phyloP scores from a whole-genome alignment of 1,140 invertebrate species.

The Drosophila persimilis region DNA sequence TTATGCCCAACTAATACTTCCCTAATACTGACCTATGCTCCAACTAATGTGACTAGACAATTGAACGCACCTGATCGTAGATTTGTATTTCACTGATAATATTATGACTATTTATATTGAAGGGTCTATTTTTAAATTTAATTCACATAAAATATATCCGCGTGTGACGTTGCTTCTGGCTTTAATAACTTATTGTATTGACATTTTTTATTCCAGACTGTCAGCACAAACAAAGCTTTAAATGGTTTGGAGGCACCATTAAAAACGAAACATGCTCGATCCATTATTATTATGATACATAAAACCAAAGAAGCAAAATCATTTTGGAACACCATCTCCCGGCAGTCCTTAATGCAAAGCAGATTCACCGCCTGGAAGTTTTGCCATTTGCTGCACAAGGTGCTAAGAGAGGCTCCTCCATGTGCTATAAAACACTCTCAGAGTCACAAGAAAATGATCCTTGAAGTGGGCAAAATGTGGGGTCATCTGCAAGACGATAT shows the following conservation, averaged over 20 bases:
- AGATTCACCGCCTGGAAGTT: constrained; percentile 99
- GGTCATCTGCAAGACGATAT: constrained; percentile 96
- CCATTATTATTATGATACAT: constrained; percentile 97
- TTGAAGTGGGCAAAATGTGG: constrained; percentile 95
- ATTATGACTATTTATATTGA: too few relatives aligned
- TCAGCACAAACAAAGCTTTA: constrained; percentile 95
- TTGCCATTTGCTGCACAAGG: constrained; percentile 98
- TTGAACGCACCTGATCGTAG: too few relatives aligned
- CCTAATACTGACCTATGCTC: neutral
- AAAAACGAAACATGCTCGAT: constrained; percentile 98
- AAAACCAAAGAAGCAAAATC: constrained; percentile 94
- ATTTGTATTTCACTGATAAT: too few relatives aligned
- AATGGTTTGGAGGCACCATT: constrained; percentile 94
- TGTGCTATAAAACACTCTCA: constrained; percentile 94
- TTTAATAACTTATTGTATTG: too few relatives aligned
- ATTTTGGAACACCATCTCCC: constrained; percentile 94
- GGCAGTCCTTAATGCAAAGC: constrained; percentile 91
- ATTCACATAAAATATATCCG: too few relatives aligned
- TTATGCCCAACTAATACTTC: neutral
- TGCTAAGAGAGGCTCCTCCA: constrained; percentile 96
- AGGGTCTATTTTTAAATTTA: too few relatives aligned
- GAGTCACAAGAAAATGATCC: constrained; percentile 89
- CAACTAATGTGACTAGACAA: constrained; percentile 8
- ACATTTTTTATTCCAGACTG: constrained; percentile 84
- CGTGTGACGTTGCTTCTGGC: too few relatives aligned